Evolutionary conservation across 2,888 invertebrate species (phyloP).

Genomic region (Drosophila testacea): DNA sequence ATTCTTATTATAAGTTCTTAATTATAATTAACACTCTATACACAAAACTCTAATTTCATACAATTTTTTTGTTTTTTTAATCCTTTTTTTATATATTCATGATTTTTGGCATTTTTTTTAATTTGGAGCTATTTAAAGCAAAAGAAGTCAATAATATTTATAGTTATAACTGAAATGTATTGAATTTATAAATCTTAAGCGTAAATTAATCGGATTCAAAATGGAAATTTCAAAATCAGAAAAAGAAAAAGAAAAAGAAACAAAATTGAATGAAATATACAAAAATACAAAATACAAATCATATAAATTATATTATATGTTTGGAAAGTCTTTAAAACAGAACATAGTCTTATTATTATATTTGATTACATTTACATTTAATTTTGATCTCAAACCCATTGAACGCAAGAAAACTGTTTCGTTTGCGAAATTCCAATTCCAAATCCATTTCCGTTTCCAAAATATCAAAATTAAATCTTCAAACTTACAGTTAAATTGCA

Average conservation of each 20-base stretch:
- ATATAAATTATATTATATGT: constrained; percentile 33
- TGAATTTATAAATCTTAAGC: constrained; percentile 82
- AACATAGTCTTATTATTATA: constrained; percentile 69
- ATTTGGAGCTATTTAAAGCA: constrained; percentile 53
- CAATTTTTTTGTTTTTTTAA: constrained; percentile 47
- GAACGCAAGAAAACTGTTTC: constrained; percentile 65
- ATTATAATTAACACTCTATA: constrained; percentile 42
- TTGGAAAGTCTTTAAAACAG: constrained; percentile 62
- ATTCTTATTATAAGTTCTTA: constrained; percentile 79
- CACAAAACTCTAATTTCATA: constrained; percentile 42
- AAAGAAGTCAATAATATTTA: constrained; percentile 67
- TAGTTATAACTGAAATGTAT: constrained; percentile 70
- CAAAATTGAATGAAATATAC: constrained; percentile 60
- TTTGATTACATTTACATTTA: constrained; percentile 70
- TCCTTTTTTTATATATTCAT: constrained; percentile 28
- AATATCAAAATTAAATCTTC: constrained; percentile 74
- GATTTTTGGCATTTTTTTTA: constrained; percentile 61
- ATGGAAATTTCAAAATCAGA: constrained; percentile 30
- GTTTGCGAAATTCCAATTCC: constrained; percentile 63
- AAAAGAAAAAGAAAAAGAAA: constrained; percentile 41
- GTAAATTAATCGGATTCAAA: constrained; percentile 34
- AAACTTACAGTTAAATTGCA: constrained; percentile 73
- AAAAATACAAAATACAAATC: constrained; percentile 37
- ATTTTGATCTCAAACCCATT: constrained; percentile 80
- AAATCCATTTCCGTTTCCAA: constrained; percentile 21